phyloP scores from a whole-genome alignment of 1,140 invertebrate genomes.

The Oryzaephilus surinamensis region DNA sequence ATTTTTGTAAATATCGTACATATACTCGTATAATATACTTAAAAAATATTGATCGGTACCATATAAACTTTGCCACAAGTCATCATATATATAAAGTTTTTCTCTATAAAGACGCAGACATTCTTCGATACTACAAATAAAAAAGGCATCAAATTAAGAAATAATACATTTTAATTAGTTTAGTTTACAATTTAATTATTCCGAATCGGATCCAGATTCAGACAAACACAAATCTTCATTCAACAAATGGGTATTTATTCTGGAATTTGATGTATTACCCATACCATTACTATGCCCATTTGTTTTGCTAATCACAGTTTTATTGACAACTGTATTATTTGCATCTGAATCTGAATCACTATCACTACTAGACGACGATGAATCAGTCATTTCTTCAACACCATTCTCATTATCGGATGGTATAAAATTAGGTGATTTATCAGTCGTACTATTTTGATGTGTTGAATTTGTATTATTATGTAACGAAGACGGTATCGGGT shows the following conservation, averaged over 20 bases:
- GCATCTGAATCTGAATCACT: conserved; percentile 33
- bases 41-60: conserved; percentile 17
- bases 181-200: conserved; percentile 18
- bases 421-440: conserved; percentile 13
- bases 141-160: neutral
- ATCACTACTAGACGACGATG: conserved; percentile 29
- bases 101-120: neutral
- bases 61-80: conserved; percentile 16
- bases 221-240: conserved; percentile 68
- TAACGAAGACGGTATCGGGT: conserved; percentile 24
- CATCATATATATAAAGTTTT: neutral
- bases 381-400: conserved; percentile 28
- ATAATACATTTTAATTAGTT: neutral
- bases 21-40: conserved; percentile 17
- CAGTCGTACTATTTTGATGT: conserved; percentile 14
- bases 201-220: conserved; percentile 55
- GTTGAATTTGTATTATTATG: conserved; percentile 9
- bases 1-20: conserved; percentile 20
- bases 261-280: conserved; percentile 26
- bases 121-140: neutral
- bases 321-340: conserved; percentile 17
- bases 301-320: conserved; percentile 8
- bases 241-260: conserved; percentile 42
- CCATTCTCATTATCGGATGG: conserved; percentile 8
- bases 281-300: conserved; percentile 35